These are phyloP conservation scores for Liposcelis brunnea DNA, from an alignment of 2,888 invertebrate species.

Conservation along the genomic window DNA sequence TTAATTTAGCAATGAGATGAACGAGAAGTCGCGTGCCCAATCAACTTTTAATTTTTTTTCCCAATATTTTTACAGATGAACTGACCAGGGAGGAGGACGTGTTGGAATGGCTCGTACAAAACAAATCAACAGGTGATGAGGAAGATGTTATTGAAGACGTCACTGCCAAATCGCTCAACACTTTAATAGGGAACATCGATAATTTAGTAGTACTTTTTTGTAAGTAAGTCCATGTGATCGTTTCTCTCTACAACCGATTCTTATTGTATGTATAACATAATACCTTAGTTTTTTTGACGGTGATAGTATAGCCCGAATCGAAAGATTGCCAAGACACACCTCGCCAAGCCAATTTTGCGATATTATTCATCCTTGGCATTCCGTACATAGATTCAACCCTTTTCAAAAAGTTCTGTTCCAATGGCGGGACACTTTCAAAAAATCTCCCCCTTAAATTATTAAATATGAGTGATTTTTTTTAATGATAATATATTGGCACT, in stretches of 20 bases:
- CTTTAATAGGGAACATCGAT: conserved; percentile 75
- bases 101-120: conserved; percentile 80
- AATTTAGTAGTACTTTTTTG: conserved; percentile 85
- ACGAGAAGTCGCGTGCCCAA: too few relatives aligned
- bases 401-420: conserved; percentile 4
- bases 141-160: conserved; percentile 90
- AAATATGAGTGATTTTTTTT: too few relatives aligned
- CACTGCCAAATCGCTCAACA: conserved; percentile 72
- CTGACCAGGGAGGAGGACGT: conserved; percentile 81
- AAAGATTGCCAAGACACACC: background rate
- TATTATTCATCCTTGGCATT: conserved; percentile 8
- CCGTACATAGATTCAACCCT: background rate
- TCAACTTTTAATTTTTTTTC: too few relatives aligned
- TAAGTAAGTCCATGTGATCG: conserved; percentile 32
- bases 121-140: conserved; percentile 85
- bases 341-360: conserved; percentile 5
- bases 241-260: background rate
- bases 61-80: conserved; percentile 44
- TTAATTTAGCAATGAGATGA: too few relatives aligned
- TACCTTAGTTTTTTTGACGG: background rate
- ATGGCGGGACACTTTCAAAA: too few relatives aligned
- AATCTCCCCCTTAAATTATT: too few relatives aligned
- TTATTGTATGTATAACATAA: background rate
- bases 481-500: too few relatives aligned
- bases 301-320: background rate